phyloP scores from a whole-genome alignment of 2,888 invertebrate genomes.

The Melieria picta region DNA sequence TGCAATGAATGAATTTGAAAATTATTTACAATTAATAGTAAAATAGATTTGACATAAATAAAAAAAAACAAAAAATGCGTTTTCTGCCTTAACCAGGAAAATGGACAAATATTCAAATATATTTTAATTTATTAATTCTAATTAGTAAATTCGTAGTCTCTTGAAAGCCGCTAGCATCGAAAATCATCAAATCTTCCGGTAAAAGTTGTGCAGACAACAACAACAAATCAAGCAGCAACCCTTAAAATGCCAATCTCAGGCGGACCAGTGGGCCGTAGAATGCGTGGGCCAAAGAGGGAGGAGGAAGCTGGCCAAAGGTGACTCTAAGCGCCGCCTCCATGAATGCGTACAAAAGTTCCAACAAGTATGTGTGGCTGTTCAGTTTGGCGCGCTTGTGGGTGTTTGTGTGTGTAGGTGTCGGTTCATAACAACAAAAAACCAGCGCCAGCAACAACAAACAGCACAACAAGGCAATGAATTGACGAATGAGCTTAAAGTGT shows the following conservation, averaged over 20 bases:
- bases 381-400: constrained; percentile 4
- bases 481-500: constrained; percentile 30
- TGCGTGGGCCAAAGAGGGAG: not conserved
- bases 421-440: constrained; percentile 2
- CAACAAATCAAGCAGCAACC: not conserved
- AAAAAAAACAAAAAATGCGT: no score
- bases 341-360: not conserved
- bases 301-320: constrained; percentile 9
- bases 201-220: no score
- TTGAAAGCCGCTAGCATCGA: no score
- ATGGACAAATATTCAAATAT: no score
- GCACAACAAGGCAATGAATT: constrained; percentile 6
- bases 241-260: not conserved
- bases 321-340: constrained; percentile 25
- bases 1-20: no score
- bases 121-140: no score
- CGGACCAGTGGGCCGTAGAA: not conserved
- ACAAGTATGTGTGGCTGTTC: not conserved
- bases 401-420: constrained; percentile 25
- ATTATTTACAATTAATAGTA: no score
- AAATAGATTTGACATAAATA: no score
- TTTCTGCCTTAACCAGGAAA: no score
- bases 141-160: no score
- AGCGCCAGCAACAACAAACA: constrained; percentile 10
- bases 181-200: no score